Evolutionary conservation across 2,888 invertebrate species (phyloP).

Genomic region (Epistrophella euchroma): DNA sequence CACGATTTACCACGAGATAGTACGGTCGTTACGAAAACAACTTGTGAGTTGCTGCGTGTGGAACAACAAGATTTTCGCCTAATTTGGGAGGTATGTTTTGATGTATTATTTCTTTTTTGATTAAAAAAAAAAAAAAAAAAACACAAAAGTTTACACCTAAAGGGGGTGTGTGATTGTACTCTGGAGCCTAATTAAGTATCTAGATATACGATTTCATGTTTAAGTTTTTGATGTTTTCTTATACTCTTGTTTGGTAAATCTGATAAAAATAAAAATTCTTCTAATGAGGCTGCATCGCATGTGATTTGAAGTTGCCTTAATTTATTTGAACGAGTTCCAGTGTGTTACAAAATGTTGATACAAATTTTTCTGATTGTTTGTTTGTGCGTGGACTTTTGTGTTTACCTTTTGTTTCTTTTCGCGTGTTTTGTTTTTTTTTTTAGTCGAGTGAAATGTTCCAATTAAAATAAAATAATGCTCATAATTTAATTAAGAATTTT

Average conservation of each 20-base stretch:
- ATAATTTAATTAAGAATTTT: neutral
- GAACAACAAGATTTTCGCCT: constrained; percentile 91
- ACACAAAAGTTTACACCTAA: neutral
- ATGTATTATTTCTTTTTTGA: constrained; percentile 30
- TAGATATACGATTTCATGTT: constrained; percentile 27
- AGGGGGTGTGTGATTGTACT: constrained; percentile 44
- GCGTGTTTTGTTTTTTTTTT: neutral
- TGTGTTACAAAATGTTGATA: constrained; percentile 43
- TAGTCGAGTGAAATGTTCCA: constrained; percentile 12
- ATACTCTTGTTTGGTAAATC: constrained; percentile 10
- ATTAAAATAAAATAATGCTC: neutral
- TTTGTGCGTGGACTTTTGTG: constrained; percentile 2
- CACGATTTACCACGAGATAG: constrained; percentile 89
- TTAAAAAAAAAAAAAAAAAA: neutral
- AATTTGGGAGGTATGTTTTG: constrained; percentile 89
- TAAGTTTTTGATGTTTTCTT: constrained; percentile 19
- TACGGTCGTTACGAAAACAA: constrained; percentile 89
- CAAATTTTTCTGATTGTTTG: constrained; percentile 12
- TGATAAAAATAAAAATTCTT: constrained; percentile 8
- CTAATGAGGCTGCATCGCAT: constrained; percentile 23
- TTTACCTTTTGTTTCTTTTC: neutral
- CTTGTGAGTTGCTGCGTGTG: constrained; percentile 90
- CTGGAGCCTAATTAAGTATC: constrained; percentile 25
- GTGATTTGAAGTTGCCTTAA: constrained; percentile 9
- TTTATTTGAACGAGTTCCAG: constrained; percentile 64